phyloP scores from a whole-genome alignment of 2,797 vertebrate species.

The Acomys russatus region DNA sequence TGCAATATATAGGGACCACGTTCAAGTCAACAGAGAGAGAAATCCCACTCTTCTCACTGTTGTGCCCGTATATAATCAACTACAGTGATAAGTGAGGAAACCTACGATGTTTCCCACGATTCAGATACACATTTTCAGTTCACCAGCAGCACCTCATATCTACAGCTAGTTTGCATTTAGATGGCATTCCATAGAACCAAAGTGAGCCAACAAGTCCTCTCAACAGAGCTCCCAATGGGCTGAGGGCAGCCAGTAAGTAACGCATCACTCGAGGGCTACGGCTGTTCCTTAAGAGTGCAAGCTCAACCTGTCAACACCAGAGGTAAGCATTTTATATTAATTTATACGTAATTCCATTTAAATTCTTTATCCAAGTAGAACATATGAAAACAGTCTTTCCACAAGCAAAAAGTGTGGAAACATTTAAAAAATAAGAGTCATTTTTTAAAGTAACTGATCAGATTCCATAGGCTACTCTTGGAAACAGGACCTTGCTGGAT shows the following conservation, averaged over 20 bases:
- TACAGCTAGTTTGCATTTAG: slow-evolving; percentile 72
- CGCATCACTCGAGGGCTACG: slow-evolving; percentile 72
- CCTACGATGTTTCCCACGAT: slow-evolving; percentile 45
- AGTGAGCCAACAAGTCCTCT: slow-evolving; percentile 80
- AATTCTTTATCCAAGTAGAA: slow-evolving; percentile 87
- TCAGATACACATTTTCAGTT: slow-evolving; percentile 71
- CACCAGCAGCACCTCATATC: slow-evolving; percentile 82
- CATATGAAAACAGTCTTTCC: slow-evolving; percentile 91
- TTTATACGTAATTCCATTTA: slow-evolving; percentile 85
- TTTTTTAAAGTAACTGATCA: slow-evolving; percentile 82
- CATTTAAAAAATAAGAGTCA: slow-evolving; percentile 86
- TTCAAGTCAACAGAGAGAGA: slow-evolving; percentile 74
- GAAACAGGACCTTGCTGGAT: slow-evolving; percentile 84
- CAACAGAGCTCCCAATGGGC: slow-evolving; percentile 78
- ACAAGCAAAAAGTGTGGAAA: slow-evolving; percentile 89
- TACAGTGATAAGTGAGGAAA: slow-evolving; percentile 80
- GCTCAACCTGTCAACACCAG: slow-evolving; percentile 85
- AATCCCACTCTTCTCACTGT: slow-evolving; percentile 69
- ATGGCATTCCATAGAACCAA: slow-evolving; percentile 81
- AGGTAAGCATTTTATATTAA: slow-evolving; percentile 85
- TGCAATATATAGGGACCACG: slow-evolving; percentile 83
- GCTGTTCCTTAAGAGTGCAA: slow-evolving; percentile 90
- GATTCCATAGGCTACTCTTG: slow-evolving; percentile 84
- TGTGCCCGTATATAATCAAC: slow-evolving; percentile 80
- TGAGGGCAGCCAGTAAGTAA: slow-evolving; percentile 80